These are phyloP conservation scores for Cygnus atratus DNA, from an alignment of 2,113 vertebrate genomes.

Conservation along the genomic window DNA sequence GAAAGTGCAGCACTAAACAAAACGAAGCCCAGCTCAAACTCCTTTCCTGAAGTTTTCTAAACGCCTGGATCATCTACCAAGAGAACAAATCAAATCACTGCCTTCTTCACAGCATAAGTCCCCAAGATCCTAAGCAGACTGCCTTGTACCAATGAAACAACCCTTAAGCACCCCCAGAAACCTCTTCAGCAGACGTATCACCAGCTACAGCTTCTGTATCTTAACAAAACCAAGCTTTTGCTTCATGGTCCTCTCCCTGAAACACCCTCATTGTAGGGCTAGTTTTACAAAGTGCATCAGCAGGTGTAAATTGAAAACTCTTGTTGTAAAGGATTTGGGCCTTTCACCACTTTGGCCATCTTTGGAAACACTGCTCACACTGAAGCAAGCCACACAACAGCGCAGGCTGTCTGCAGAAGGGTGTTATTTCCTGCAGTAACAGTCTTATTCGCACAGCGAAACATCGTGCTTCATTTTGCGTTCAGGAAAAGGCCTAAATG, in stretches of 20 bases:
- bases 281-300: background rate
- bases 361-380: background rate
- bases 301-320: background rate
- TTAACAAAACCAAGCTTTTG: background rate
- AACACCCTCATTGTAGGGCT: background rate
- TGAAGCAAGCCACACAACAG: background rate
- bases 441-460: background rate
- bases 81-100: background rate
- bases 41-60: slow-evolving; percentile 1
- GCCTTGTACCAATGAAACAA: background rate
- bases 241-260: background rate
- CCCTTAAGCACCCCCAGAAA: background rate
- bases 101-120: background rate
- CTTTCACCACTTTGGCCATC: background rate
- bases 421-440: slow-evolving; percentile 25
- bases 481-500: background rate
- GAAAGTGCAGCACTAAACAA: background rate
- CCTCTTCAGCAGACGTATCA: background rate
- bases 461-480: background rate
- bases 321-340: background rate
- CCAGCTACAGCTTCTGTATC: background rate
- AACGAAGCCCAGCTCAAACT: background rate
- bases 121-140: background rate
- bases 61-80: background rate
- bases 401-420: background rate